Evolutionary conservation across 2,888 invertebrate genomes (phyloP), one percentile per base, ranked within the genome.

Genomic region (Melinaea marsaeus): DNA sequence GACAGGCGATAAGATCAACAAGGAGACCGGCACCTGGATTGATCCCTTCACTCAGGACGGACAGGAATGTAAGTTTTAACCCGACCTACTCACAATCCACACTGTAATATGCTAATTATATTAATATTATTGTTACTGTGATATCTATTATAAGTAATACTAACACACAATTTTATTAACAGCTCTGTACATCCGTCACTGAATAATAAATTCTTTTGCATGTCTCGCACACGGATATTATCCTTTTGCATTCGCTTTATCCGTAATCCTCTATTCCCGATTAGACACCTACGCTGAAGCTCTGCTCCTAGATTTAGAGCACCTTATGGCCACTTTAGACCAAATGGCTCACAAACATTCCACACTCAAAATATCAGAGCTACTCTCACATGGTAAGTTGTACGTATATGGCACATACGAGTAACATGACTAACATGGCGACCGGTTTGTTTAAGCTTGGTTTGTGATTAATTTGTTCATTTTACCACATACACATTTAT

Each of bases 281-380:
- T 75, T 85, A 91, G 91, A 88, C 82, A 90, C 91, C 76, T 91
- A 91, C 75, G 91, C 91, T 71, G 91, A 91, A 85, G 85, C 91
- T 83, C 86, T 91, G 61, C 90, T 91, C 83, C 88, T 91, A 80
- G 91, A 91, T 75, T 87, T 91, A 86, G 91, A 91, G 86, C 88
- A 91, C 85, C 89, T 91, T 71, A 91, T 91, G 91, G 90, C 91
- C 76, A 91, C 91, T 76, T 81, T 91, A 81, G 91, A 91, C 79
- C 91, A 91, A 86, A 91, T 91, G 90, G 89, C 91, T 83, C 86
- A 91, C 77, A 89, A 86, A 81, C 89, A 91, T 78, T 86, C 90
- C 74, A 81, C 86, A 72, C 84, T 91, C 80, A 91, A 91, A 84
- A 91, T 91, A 80, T 91, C 91, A 62, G 91, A 91, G 70, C 79